Evolutionary conservation across 2,113 vertebrate species (phyloP), one percentile per base, ranked within the genome.

Genomic region (Nyctibius bracteatus): DNA sequence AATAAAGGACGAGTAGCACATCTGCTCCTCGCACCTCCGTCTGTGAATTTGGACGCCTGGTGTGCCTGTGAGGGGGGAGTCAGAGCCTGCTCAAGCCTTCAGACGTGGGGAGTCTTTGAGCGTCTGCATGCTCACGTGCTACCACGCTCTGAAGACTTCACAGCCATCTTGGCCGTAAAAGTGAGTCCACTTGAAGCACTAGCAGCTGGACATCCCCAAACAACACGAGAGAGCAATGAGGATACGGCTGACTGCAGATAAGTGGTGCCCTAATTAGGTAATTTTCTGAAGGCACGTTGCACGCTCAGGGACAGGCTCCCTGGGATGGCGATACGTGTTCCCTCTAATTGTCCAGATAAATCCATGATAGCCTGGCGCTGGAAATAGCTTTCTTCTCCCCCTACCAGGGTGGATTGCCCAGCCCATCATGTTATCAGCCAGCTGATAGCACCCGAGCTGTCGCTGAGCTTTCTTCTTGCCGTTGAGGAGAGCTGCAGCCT

Each of bases 311-410:
- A 24, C 49, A 2, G 35, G 27, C 63, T 77, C 39, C 22, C 55
- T 66, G 31, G 51, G 17, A 14, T 31, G 41, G 30, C 2, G 8
- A 0, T 23, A 14, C 0, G 0, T 6, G 13, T 79, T 68, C 44
- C 23, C 61, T 65, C n/a, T 65, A 28, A 13, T 6, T 84, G 52
- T 33, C 74, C 85, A 77, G 66, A 72, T 71, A 75, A 82, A 92
- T 11, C 61, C 24, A 1, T 13, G 19, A 16, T 25, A 87, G 70
- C 35, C 57, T 87, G 57, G 27, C 0, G 0, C 33, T 75, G 61
- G 59, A 52, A 90, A 31, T 25, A 47, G 44, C 75, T 18, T 90
- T 47, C 33, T 61, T 67, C 44, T 70, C n/a, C 25, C 41, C 4
- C 1, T 62, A 9, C 43, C 33, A 1, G 39, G 11, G 15, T 85